These are phyloP conservation scores for Phylloscopus trochiloides DNA, from an alignment of 2,113 vertebrate genomes.

Conservation along the genomic window DNA sequence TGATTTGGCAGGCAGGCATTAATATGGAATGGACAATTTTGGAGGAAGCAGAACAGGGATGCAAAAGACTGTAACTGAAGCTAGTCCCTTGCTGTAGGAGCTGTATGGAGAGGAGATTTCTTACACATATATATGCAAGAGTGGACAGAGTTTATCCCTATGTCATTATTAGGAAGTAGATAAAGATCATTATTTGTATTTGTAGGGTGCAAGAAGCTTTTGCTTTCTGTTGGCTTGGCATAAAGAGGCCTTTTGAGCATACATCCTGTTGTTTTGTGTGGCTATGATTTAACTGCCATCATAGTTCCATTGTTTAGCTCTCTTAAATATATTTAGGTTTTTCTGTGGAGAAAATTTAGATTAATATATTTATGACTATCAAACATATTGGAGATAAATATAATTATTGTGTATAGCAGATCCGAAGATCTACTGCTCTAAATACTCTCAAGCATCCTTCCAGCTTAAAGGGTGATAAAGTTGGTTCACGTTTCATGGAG, in stretches of 20 bases:
- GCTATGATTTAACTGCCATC: not conserved
- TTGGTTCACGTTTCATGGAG: not conserved
- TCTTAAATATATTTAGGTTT: not conserved
- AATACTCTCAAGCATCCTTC: not conserved
- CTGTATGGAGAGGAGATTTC: not conserved
- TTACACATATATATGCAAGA: not conserved
- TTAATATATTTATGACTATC: not conserved
- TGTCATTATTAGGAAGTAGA: constrained; percentile 29
- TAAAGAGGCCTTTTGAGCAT: constrained; percentile 16
- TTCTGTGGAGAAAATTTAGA: not conserved
- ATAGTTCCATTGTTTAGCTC: not conserved
- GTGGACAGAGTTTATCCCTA: not conserved
- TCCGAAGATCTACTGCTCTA: not conserved
- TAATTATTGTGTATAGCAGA: not conserved
- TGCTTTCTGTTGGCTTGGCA: not conserved
- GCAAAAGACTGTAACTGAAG: not conserved
- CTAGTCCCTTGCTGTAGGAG: not conserved
- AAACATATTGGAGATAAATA: not conserved
- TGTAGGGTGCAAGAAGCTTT: constrained; percentile 22
- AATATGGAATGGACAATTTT: constrained; percentile 5
- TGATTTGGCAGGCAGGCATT: constrained; percentile 40
- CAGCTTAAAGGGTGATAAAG: not conserved
- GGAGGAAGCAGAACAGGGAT: not conserved
- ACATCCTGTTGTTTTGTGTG: not conserved
- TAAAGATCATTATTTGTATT: constrained; percentile 39